Evolutionary conservation across 64 coral and sea anemone genomes (phyloP).

Genomic region (Astreopora myriophthalma): DNA sequence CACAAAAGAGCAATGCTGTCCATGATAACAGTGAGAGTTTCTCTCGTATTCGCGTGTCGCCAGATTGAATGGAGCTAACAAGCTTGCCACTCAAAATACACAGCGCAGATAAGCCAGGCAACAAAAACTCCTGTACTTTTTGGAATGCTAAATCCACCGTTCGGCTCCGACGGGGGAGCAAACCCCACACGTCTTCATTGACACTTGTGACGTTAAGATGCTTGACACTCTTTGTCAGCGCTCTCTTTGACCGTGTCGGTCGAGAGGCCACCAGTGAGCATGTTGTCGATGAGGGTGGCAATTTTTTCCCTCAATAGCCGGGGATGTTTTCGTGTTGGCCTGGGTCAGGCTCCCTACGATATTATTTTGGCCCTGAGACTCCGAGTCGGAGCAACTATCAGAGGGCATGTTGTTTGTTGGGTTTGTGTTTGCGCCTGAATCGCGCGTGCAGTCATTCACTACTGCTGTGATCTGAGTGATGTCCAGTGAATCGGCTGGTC

Average conservation of each 20-base stretch:
- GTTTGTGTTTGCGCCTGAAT: background rate
- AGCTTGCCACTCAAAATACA: too few species aligned
- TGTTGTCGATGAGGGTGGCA: background rate
- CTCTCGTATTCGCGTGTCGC: too few species aligned
- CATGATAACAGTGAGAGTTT: too few species aligned
- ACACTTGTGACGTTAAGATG: background rate
- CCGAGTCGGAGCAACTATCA: background rate
- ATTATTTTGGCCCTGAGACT: background rate
- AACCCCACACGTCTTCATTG: conserved; percentile 48
- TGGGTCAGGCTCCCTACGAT: conserved; percentile 20
- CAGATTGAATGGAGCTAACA: too few species aligned
- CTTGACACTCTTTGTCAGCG: conserved; percentile 12
- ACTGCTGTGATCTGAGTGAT: background rate
- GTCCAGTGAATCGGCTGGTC: background rate
- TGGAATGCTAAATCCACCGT: too few species aligned
- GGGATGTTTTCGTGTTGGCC: conserved; percentile 1
- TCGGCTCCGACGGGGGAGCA: too few species aligned
- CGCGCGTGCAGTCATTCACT: background rate
- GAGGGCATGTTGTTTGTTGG: background rate
- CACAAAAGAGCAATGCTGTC: too few species aligned
- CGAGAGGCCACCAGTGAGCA: background rate
- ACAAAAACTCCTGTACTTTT: too few species aligned
- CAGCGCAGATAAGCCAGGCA: too few species aligned
- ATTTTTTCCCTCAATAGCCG: conserved; percentile 10
- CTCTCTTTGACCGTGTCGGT: conserved; percentile 11